phyloP scores from a whole-genome alignment of 2,888 invertebrate species.

The Spodoptera exigua region DNA sequence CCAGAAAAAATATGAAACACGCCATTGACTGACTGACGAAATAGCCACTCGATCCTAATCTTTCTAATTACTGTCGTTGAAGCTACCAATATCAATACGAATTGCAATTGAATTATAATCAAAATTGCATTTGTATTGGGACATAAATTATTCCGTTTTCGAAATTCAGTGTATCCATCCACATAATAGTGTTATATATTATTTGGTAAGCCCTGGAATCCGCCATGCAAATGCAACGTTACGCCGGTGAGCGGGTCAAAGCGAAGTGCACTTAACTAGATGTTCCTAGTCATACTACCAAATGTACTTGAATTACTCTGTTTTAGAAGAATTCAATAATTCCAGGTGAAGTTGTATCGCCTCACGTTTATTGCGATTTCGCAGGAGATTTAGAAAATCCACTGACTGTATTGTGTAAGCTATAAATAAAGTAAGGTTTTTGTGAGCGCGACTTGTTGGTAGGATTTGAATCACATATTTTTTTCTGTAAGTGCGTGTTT shows the following conservation, averaged over 20 bases:
- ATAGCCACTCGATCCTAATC: too few species aligned
- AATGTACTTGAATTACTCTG: constrained; percentile 41
- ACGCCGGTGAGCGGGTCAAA: constrained; percentile 28
- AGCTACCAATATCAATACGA: constrained; percentile 10
- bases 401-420: background rate
- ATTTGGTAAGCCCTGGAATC: constrained; percentile 28
- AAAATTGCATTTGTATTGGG: constrained; percentile 8
- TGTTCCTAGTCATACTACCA: constrained; percentile 19
- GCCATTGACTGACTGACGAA: too few species aligned
- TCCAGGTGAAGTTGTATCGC: constrained; percentile 15
- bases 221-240: constrained; percentile 38
- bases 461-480: background rate
- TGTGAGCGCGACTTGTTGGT: constrained; percentile 3
- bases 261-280: constrained; percentile 29
- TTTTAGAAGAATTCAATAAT: constrained; percentile 30
- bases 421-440: constrained; percentile 5
- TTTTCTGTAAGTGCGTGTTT: constrained; percentile 6
- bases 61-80: background rate
- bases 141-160: constrained; percentile 30
- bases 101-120: constrained; percentile 8
- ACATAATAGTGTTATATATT: constrained; percentile 30
- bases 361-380: constrained; percentile 3
- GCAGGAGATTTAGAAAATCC: constrained; percentile 8
- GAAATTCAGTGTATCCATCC: constrained; percentile 1
- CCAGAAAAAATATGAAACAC: too few species aligned